Base-by-base conservation (phyloP, 2,888 invertebrate genomes). In the Drosophila merina region DNA sequence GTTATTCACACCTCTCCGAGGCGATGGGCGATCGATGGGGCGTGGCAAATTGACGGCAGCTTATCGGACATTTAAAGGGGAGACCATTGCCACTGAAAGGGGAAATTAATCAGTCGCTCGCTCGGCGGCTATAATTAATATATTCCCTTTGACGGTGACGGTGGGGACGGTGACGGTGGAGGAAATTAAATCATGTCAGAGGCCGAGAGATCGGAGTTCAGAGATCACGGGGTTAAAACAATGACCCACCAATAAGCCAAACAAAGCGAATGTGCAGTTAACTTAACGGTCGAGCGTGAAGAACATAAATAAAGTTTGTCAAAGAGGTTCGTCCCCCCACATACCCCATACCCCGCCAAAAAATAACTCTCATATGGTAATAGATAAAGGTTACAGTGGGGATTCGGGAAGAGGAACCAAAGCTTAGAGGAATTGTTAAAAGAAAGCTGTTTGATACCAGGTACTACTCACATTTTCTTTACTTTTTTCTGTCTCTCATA, bases 201-300 rank as follows among this genome's bases (percentile, higher is more conserved):
- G 50, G 63, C 7, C 52, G 26, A 2, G 42, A 42, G 63, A 63
- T 74, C 74, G 10, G n/a, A 45, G 44, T 44, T 45, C 45, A 72
- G 42, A 80, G 76, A 86, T 80, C 72, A 77, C 25, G 30, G 54
- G 72, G 76, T 80, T 80, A 86, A 71, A 82, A 82, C 81, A 82
- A 82, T 82, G 79, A 86, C 74, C 84, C 66, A 12, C 67, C 82
- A 80, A 78, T 77, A 79, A 79, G 82, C 73, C 45, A 67, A 76
- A 87, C 87, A 84, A 88, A 86, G 86, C 79, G 63, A 84, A 85
- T 86, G 79, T 88, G 85, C 88, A 88, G 86, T 86, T 86, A 86
- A 56, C 67, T 80, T 88, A 88, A 86, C 88, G 88, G 86, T 88
- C 72, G 73, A 80, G 81, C 86, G 75, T 75, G 74, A 75, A 85